Evolutionary conservation across 2,888 invertebrate species (phyloP), one percentile per base, ranked within the genome.

Genomic region (Serripes groenlandicus): DNA sequence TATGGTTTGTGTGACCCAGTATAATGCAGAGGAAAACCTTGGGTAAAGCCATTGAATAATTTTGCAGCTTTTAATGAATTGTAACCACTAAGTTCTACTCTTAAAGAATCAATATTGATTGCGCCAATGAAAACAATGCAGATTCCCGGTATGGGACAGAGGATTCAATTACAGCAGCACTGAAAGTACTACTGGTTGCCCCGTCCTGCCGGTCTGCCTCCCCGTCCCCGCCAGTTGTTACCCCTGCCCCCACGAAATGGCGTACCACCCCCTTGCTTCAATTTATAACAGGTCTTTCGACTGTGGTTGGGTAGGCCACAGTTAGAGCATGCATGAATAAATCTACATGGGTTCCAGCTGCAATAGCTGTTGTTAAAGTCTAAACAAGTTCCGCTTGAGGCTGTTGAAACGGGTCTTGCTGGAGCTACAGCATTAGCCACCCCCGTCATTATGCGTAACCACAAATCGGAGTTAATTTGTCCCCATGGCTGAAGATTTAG

Each of bases 1-100:
- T 30, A 18, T 54, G 70, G 42, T 52, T 54, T 28, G n/a, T 56
- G 26, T 3, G 78, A 60, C 1, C 73, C 72, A 9, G 56, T 28
- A 34, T 66, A 73, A 32, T 72, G 35, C 18, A 78, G 9, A 34
- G 62, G 34, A 54, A 78, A 78, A 0, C 77, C 77, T 64, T 52
- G 32, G 21, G 56, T 18, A 34, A 78, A 64, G 37, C 77, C 71
- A 54, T 49, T 42, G 15, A 66, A 9, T 23, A 73, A 18, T 23
- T 42, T 30, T 11, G 30, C 30, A 62, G 70, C 58, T 28, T 60
- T 21, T 62, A 34, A 3, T 30, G 26, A 1, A 3, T 56, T 30
- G 60, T 73, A 71, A 30, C 2, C 2, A 21, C 32, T 32, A 15
- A 71, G 32, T 32, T 71, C 32, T 32, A 28, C n/a, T 56, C 54